Conservation (phyloP, 30 jellyfish, hydroid and myxozoan genomes). For the Sanderia malayensis region DNA sequence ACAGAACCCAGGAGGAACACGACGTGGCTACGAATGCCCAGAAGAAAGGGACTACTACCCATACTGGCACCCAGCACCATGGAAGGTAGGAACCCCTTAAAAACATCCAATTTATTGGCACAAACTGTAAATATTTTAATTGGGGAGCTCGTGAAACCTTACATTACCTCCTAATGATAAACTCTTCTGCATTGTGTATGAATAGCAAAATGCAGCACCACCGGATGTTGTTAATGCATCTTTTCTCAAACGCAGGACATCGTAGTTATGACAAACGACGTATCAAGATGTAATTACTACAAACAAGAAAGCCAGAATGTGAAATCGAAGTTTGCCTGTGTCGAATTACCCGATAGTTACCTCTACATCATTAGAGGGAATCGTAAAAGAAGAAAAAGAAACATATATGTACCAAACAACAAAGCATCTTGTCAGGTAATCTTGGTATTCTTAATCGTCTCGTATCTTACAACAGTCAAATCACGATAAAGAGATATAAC, state of each 20-base stretch:
- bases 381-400: not conserved
- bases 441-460: too few relatives aligned
- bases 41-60: constrained; percentile 98
- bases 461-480: too few relatives aligned
- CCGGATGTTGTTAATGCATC: too few relatives aligned
- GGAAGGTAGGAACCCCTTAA: constrained; percentile 98
- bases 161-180: too few relatives aligned
- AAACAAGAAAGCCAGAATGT: constrained; percentile 77
- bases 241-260: constrained; percentile 55
- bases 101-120: too few relatives aligned
- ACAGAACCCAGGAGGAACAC: constrained; percentile 93
- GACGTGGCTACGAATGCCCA: constrained; percentile 96
- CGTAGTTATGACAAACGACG: constrained; percentile 79
- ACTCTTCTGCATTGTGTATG: too few relatives aligned
- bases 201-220: too few relatives aligned
- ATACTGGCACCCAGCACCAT: constrained; percentile 95
- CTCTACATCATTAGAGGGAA: not conserved
- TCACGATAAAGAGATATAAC: too few relatives aligned
- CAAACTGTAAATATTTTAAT: too few relatives aligned
- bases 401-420: not conserved
- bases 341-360: not conserved
- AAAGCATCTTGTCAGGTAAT: constrained; percentile 49
- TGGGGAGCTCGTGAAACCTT: too few relatives aligned
- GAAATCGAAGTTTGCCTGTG: constrained; percentile 55
- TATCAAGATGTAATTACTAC: constrained; percentile 60